A percentile compares a stretch with the other conserved stretches of the same genome.
Conservation (phyloP, 2,888 invertebrate species). For the Apantesis nais region DNA sequence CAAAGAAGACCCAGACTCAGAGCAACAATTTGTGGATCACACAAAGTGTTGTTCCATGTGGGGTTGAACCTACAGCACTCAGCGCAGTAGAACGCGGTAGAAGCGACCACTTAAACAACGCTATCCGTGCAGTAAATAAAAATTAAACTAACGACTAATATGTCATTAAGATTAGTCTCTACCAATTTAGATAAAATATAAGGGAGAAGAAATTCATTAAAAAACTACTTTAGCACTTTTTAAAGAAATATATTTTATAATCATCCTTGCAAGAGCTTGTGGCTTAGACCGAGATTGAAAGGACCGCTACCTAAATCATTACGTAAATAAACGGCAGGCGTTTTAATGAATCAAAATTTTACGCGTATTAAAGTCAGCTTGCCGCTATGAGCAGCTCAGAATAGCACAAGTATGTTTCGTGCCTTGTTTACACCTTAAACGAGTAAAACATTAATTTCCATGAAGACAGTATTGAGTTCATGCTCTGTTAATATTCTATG, state of each 20-base stretch:
- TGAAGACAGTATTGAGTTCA: background rate
- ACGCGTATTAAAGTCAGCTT: slow-evolving; percentile 10
- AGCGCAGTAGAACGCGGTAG: no score
- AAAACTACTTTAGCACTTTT: background rate
- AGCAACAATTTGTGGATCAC: no score
- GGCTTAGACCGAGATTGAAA: slow-evolving; percentile 30
- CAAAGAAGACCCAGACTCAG: no score
- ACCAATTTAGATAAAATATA: no score
- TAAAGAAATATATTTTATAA: background rate
- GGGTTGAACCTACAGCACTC: no score
- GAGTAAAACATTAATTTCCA: background rate
- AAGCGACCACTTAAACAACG: no score
- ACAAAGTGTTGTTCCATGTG: no score
- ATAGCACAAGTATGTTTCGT: background rate
- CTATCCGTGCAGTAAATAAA: no score
- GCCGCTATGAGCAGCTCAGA: background rate
- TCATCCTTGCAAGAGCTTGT: slow-evolving; percentile 5
- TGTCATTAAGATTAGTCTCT: no score
- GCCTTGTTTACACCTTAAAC: background rate
- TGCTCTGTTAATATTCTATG: background rate
- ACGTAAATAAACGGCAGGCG: slow-evolving; percentile 53
- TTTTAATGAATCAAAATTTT: slow-evolving; percentile 54
- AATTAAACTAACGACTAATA: no score
- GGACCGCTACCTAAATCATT: slow-evolving; percentile 49
- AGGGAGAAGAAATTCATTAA: no score